phyloP scores from a whole-genome alignment of 2,113 vertebrate species.

The Microtus richardsoni region DNA sequence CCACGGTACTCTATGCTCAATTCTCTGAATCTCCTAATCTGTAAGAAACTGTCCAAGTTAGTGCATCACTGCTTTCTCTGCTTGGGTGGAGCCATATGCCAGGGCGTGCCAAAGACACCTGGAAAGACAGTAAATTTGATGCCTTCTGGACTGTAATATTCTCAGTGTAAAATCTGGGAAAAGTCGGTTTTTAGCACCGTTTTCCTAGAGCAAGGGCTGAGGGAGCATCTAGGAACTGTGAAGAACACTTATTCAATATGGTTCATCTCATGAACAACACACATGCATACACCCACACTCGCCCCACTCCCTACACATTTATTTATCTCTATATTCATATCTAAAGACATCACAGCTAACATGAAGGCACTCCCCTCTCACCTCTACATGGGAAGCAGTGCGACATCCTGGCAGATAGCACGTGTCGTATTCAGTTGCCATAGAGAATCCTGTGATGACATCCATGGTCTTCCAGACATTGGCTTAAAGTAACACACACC shows the following conservation, averaged over 20 bases:
- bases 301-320: neutral
- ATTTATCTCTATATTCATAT: neutral
- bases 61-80: neutral
- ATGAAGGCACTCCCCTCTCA: neutral
- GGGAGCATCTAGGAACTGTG: neutral
- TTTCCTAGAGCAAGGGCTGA: neutral
- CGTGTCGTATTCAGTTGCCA: neutral
- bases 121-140: neutral
- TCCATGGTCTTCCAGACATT: neutral
- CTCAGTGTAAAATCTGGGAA: neutral
- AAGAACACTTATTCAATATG: neutral
- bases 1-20: neutral
- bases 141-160: neutral
- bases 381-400: neutral
- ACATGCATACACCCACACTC: neutral
- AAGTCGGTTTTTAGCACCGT: neutral
- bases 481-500: neutral
- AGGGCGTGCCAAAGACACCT: no score
- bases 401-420: neutral
- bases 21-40: neutral
- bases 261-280: neutral
- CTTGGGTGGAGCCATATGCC: neutral
- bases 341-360: neutral
- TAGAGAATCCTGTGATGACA: neutral
- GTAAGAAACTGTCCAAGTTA: neutral